These are phyloP conservation scores for Rotaria sp. DNA, from an alignment of 2,888 invertebrate genomes.

Conservation along the genomic window DNA sequence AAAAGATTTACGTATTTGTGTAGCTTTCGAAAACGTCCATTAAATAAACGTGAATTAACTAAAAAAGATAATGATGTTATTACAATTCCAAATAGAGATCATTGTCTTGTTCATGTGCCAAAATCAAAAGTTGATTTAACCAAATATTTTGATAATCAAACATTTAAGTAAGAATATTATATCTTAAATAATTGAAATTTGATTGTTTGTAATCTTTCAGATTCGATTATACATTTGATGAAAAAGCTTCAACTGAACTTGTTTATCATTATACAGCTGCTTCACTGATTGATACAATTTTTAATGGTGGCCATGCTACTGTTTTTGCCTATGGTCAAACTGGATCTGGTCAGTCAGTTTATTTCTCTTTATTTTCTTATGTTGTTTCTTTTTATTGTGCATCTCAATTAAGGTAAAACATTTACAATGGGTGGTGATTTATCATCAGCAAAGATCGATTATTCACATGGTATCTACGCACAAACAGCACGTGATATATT, in stretches of 20 bases:
- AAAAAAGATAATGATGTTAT: conserved; percentile 87
- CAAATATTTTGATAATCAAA: conserved; percentile 93
- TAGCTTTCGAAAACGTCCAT: conserved; percentile 89
- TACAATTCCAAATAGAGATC: conserved; percentile 81
- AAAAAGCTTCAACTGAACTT: conserved; percentile 57
- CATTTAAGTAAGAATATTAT: conserved; percentile 57
- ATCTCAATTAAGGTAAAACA: conserved; percentile 63
- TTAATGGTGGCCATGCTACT: conserved; percentile 96
- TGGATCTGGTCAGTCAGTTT: conserved; percentile 63
- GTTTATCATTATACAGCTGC: conserved; percentile 71
- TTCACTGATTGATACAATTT: conserved; percentile 90
- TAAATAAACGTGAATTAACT: conserved; percentile 74
- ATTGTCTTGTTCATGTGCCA: conserved; percentile 58
- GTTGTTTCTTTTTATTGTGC: too few species aligned
- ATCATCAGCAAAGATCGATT: neutral
- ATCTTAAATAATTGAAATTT: neutral
- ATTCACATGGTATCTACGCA: conserved; percentile 27
- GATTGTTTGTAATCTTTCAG: conserved; percentile 59
- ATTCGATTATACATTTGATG: conserved; percentile 97
- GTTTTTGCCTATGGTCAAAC: conserved; percentile 99
- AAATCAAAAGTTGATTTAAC: conserved; percentile 81
- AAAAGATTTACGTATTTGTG: conserved; percentile 90
- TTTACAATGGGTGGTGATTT: conserved; percentile 52
- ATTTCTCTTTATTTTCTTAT: conserved; percentile 56
- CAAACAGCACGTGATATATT: conserved; percentile 76